Base-by-base conservation (phyloP, 2,113 vertebrate genomes). In the Fukomys damarensis region DNA sequence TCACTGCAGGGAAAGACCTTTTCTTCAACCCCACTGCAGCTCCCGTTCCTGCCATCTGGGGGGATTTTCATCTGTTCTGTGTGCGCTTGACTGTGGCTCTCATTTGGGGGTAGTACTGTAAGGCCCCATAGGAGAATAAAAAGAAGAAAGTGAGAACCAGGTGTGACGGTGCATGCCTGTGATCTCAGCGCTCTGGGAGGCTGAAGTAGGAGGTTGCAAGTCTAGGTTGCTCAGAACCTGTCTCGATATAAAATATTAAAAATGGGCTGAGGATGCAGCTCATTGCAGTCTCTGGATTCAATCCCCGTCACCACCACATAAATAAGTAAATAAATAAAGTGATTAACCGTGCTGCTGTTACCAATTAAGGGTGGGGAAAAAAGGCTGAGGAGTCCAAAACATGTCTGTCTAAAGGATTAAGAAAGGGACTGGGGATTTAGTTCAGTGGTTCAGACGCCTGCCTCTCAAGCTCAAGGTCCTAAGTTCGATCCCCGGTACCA, bases 271-370 rank as follows among this genome's bases (percentile, higher is more conserved):
- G 30, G 19, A 20, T 54, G 41, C 35, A 54, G 12, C 49, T 79
- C 76, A 35, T 30, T 20, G 76, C 49, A 35, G 17, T 32, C 49
- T 43, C 46, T 79, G 76, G 32, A 17, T 79, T 79, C 30, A 20
- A 32, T 54, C 76, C 3, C 76, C 7, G 22, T 30, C 43, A 46
- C 41, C 3, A 46, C 26, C 46, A 26, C 12, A 46, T 28, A 76
- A 46, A 46, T 46, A 43, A 43, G 38, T 26, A 74, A 46, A 46
- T 26, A 28, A 32, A 5, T 17, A 77, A 19, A 46, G 7, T 38
- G 7, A 24, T 86, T 14, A 32, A 17, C 4, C 19, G 0, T 0
- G 0, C 46, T 3, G 0, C 13, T 19, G 38, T 35, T 46, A 46
- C 20, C 0, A 1, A 54, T 35, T 24, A 32, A 66, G 17, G 66